Percentiles rank a stretch among this genome's conserved stretches.
Evolutionary conservation across 2,113 vertebrate species (phyloP).

Genomic region (Microtus pennsylvanicus): DNA sequence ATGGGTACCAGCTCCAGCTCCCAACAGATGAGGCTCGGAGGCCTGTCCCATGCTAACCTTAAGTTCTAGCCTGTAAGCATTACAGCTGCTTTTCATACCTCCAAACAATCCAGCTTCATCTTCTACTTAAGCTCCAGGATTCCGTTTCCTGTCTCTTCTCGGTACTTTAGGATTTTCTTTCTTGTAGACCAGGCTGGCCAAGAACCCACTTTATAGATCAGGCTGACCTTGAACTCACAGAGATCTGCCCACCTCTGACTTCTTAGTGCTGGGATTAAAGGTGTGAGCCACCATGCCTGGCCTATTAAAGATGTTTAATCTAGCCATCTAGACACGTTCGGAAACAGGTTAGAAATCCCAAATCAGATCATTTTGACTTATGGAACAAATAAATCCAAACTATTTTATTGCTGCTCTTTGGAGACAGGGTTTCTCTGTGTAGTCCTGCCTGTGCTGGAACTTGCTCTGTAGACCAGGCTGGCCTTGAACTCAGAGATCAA

Average conservation of each 20-base stretch:
- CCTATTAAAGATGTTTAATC: neutral
- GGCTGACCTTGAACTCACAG: neutral
- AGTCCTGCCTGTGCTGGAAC: neutral
- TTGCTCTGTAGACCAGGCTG: neutral
- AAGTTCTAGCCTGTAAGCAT: neutral
- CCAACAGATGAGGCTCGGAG: neutral
- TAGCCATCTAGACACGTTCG: slow-evolving; percentile 13
- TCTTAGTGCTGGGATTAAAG: neutral
- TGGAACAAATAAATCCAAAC: neutral
- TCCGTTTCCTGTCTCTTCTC: slow-evolving; percentile 45
- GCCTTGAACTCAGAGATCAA: neutral
- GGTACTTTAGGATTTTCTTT: slow-evolving; percentile 37
- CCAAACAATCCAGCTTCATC: neutral
- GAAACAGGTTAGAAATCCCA: neutral
- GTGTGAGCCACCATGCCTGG: neutral
- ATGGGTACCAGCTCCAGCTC: neutral
- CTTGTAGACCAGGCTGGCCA: neutral
- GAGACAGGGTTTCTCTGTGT: neutral
- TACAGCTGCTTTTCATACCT: neutral
- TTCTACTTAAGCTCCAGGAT: slow-evolving; percentile 22
- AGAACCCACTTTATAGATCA: neutral
- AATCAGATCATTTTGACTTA: slow-evolving; percentile 5
- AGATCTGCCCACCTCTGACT: neutral
- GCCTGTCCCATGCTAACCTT: neutral
- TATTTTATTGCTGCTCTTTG: too few species aligned